Conservation (phyloP, 2,888 invertebrate species). For the Exocentrus adspersus region DNA sequence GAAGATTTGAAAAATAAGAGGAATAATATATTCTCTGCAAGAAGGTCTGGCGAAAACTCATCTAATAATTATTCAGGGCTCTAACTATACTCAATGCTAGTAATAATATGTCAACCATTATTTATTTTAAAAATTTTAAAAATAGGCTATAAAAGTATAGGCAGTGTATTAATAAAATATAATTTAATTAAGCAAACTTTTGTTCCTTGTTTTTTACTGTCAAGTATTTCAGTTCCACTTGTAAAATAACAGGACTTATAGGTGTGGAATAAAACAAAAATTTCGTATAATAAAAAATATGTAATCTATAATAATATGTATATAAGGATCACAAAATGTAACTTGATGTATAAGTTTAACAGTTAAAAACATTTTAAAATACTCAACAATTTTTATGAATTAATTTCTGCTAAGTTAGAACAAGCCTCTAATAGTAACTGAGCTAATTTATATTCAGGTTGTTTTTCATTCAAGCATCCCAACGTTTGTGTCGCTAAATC, state of each 20-base stretch:
- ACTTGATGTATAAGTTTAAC: conserved; percentile 22
- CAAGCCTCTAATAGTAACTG: conserved; percentile 66
- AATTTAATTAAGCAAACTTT: too few species aligned
- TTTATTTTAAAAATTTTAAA: conserved; percentile 8
- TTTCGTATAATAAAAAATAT: too few species aligned
- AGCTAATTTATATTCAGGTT: conserved; percentile 62
- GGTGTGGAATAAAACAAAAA: too few species aligned
- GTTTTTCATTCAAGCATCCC: conserved; percentile 61
- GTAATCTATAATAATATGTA: conserved; percentile 4
- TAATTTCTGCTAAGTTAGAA: conserved; percentile 51
- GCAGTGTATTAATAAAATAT: too few species aligned
- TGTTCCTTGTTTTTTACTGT: too few species aligned
- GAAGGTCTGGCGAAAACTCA: conserved; percentile 47
- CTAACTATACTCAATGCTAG: conserved; percentile 48
- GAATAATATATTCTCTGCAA: conserved; percentile 52
- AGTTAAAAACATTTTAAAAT: conserved; percentile 11
- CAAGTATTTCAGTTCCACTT: too few species aligned
- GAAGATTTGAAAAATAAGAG: conserved; percentile 51
- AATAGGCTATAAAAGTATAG: too few species aligned
- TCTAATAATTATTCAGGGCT: conserved; percentile 60
- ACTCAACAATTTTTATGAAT: conserved; percentile 27
- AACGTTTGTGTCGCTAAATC: conserved; percentile 62
- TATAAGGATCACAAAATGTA: conserved; percentile 26
- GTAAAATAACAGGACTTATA: too few species aligned
- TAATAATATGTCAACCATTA: conserved; percentile 23